Evolutionary conservation across 1,140 invertebrate species (phyloP), one percentile per base, ranked within the genome.

Genomic region (Drosophila insularis): DNA sequence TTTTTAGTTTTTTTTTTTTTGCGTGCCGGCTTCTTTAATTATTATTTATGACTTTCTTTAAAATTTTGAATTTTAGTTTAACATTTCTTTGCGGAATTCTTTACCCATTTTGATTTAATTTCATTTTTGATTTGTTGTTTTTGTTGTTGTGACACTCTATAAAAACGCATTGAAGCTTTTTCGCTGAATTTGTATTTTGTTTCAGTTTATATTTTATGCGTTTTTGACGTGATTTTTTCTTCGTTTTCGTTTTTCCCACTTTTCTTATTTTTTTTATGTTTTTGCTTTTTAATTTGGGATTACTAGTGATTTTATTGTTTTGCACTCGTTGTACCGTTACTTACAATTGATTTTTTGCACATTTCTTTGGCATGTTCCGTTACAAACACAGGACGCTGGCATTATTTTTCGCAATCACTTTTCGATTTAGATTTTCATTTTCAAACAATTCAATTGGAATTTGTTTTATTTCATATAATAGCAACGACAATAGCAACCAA

Each of bases 271-370:
- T 39, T 40, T 21, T 11, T 58, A 35, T 1, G 7, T 21, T 11
- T 58, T 40, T 1, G 23, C 35, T 19, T 56, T 61, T 31, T 56
- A 13, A 14, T 14, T 21, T 39, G 35, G 1, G 17, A 19, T 37
- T 60, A 23, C 5, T 23, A 23, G 19, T 17, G 17, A 62, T 27
- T 66, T 55, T 32, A 56, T 21, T 37, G 21, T 64, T 43, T 4
- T 27, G 31, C 21, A 54, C 39, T 10, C 67, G 63, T 55, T 58
- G 7, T 43, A 67, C 32, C 58, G 32, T 53, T 80, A 85, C 81
- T 85, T 84, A 84, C 81, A 77, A 84, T 84, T 84, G 81, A 84
- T 84, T 84, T 84, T 84, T 82, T 69, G 80, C 80, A 85, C 81
- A 85, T 40, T 53, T 70, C 61, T 32, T 65, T 67, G 50, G 31